Evolutionary conservation across 2,888 invertebrate species (phyloP).

Genomic region (Schrankia costaestrigalis): DNA sequence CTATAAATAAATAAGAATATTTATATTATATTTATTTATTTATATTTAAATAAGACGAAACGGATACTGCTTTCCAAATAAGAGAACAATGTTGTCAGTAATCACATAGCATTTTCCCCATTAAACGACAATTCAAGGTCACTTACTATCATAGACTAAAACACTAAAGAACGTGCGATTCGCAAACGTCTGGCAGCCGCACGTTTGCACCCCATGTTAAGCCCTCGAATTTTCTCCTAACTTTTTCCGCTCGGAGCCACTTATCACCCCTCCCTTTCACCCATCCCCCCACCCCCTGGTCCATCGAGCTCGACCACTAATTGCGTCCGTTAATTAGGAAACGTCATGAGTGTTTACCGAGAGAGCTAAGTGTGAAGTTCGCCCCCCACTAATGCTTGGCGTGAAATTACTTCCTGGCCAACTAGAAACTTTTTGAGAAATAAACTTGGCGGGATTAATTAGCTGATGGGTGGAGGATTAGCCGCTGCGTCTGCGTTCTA

Average conservation of each 20-base stretch:
- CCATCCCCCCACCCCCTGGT: constrained; percentile 53
- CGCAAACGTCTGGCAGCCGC: constrained; percentile 43
- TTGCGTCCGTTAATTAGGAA: constrained; percentile 81
- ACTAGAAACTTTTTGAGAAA: constrained; percentile 78
- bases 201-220: constrained; percentile 53
- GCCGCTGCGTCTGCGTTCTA: constrained; percentile 70
- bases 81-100: too few relatives aligned
- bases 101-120: constrained; percentile 11
- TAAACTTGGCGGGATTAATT: constrained; percentile 77
- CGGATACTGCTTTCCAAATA: too few relatives aligned
- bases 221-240: constrained; percentile 73
- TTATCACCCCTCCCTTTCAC: constrained; percentile 57
- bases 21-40: too few relatives aligned
- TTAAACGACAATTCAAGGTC: constrained; percentile 41
- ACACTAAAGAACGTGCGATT: constrained; percentile 20
- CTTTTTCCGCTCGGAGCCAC: constrained; percentile 73
- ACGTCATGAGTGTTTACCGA: constrained; percentile 81
- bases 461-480: constrained; percentile 78
- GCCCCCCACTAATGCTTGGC: constrained; percentile 66
- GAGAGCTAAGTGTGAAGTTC: constrained; percentile 80
- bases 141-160: constrained; percentile 18
- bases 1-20: too few relatives aligned
- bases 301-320: constrained; percentile 75
- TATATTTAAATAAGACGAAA: too few relatives aligned
- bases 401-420: constrained; percentile 75